Base-by-base conservation (phyloP, 2,888 invertebrate species). In the Catonia carolina region DNA sequence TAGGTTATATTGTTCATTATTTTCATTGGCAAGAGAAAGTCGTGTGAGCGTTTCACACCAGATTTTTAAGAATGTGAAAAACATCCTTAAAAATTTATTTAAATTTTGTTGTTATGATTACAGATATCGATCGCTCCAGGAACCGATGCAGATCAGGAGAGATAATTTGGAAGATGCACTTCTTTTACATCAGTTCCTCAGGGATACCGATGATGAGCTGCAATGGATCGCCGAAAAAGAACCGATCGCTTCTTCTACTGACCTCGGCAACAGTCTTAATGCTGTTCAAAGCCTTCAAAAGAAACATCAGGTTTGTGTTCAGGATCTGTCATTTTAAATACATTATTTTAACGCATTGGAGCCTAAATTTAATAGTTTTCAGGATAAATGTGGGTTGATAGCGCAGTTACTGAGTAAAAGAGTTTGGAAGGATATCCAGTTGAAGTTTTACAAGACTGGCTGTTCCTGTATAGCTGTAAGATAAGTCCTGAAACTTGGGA, bases 101-200 rank as follows among this genome's bases (percentile, higher is more conserved):
- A n/a, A n/a, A n/a, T n/a, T n/a, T n/a, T n/a, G n/a, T n/a, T n/a
- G n/a, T n/a, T n/a, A n/a, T n/a, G n/a, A n/a, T 62, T 64, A 18
- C 66, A 83, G 85, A 47, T 92, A 89, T 70, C 80, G 85, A 12
- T 84, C 86, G 5, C 76, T 97, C 8, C 86, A 88, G 66, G 94
- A 93, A 70, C 96, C 96, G 0, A 85, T 94, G 71, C 89, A 91
- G 70, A 92, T 91, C 61, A 80, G 94, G 0, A 78, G 91, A 36
- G 96, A 97, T 67, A 92, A 95, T 71, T 75, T 99, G 35, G 91
- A 94, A 69, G 96, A 96, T 63, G 91, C 96, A 0, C 81, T 86
- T 2, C 76, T 88, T 45, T 74, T 96, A 62, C 93, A 95, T 69
- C 88, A 94, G 68, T 95, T 95, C 77, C 79, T 88, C 45, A 78